phyloP scores from a whole-genome alignment of 2,888 invertebrate genomes.

The Drosophila affinis region DNA sequence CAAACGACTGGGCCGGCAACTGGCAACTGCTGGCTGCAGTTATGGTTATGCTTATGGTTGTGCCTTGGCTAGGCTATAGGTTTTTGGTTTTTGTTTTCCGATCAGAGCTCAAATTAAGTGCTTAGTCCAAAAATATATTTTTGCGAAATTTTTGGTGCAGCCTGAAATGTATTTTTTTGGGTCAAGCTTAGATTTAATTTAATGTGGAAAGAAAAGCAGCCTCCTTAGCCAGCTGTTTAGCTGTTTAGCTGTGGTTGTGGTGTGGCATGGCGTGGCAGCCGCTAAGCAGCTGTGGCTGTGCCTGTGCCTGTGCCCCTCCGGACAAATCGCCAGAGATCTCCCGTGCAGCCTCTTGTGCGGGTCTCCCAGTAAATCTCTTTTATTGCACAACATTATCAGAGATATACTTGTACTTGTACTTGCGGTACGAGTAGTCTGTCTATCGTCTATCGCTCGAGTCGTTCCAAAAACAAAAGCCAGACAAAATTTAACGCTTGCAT shows the following conservation, averaged over 20 bases:
- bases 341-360: background rate
- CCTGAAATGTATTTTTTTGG: conserved; percentile 54
- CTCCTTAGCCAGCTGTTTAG: conserved; percentile 39
- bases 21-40: conserved; percentile 11
- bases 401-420: conserved; percentile 28
- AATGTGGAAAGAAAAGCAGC: conserved; percentile 39
- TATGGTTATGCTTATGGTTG: conserved; percentile 26
- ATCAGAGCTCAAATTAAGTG: conserved; percentile 68
- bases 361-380: conserved; percentile 67
- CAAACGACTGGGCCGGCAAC: conserved; percentile 40
- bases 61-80: background rate
- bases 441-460: background rate
- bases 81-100: conserved; percentile 9
- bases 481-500: conserved; percentile 57
- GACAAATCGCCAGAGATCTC: conserved; percentile 38
- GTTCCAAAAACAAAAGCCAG: conserved; percentile 53
- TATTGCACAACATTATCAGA: conserved; percentile 70
- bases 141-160: conserved; percentile 56
- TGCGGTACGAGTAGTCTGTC: background rate
- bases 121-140: conserved; percentile 57
- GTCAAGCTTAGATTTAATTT: conserved; percentile 77
- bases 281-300: conserved; percentile 14
- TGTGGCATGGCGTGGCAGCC: background rate
- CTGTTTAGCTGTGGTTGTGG: too few species aligned
- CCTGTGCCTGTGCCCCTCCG: conserved; percentile 19